phyloP scores from a whole-genome alignment of 1,140 invertebrate genomes.

The Octopus sinensis region DNA sequence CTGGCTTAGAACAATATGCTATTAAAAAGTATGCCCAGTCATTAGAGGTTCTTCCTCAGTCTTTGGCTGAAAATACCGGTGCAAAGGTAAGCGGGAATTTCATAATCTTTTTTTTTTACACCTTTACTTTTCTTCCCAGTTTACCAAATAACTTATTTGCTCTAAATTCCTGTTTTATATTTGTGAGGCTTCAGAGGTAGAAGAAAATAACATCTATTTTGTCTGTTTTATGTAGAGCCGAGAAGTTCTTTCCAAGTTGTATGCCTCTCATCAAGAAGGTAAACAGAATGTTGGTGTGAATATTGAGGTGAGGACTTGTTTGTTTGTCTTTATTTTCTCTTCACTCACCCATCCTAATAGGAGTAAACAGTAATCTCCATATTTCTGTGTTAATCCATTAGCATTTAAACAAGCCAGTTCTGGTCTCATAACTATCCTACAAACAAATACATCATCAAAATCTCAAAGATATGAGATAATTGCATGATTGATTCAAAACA shows the following conservation, averaged over 20 bases:
- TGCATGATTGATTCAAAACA: no score
- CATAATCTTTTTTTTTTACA: not conserved
- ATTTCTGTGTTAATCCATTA: no score
- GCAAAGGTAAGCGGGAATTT: constrained; percentile 62
- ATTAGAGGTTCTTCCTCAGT: constrained; percentile 85
- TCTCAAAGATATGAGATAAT: no score
- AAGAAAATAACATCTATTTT: no score
- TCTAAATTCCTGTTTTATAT: no score
- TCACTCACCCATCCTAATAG: no score
- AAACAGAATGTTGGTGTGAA: constrained; percentile 82
- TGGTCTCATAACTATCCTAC: no score
- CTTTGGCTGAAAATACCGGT: constrained; percentile 92
- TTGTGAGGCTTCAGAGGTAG: no score
- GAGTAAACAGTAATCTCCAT: no score
- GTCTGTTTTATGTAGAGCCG: constrained; percentile 61
- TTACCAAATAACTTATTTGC: not conserved
- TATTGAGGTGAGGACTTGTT: constrained; percentile 68
- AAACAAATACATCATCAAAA: no score
- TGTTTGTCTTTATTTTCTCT: not conserved
- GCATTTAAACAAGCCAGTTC: no score
- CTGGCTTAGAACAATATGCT: constrained; percentile 95
- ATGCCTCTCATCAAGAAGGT: constrained; percentile 87
- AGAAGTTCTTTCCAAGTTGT: constrained; percentile 84
- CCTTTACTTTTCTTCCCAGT: not conserved
- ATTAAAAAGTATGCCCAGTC: constrained; percentile 91